These are phyloP conservation scores for Morone chrysops DNA, from an alignment of 2,113 vertebrate species.

Conservation along the genomic window DNA sequence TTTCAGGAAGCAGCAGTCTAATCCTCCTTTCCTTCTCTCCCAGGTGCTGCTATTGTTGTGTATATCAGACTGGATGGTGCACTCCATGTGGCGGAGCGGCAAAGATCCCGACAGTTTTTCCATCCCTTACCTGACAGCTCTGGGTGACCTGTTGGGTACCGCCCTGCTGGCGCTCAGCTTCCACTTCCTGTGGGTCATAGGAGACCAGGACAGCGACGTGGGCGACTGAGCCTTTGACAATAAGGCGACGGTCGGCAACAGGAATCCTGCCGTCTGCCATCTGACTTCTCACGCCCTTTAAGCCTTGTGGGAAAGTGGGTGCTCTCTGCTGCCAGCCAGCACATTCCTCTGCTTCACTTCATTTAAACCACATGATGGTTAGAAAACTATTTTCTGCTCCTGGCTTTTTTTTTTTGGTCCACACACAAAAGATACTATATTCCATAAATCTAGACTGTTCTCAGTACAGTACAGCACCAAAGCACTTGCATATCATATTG, in stretches of 20 bases:
- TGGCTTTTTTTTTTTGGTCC: not conserved
- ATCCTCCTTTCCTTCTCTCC: not conserved
- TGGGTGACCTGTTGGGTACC: slow-evolving; percentile 96
- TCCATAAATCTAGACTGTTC: slow-evolving; percentile 5
- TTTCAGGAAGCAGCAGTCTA: not conserved
- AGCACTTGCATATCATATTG: slow-evolving; percentile 30
- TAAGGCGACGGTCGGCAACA: rapidly evolving
- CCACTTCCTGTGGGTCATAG: slow-evolving; percentile 96
- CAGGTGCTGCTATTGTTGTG: slow-evolving; percentile 93
- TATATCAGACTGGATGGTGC: slow-evolving; percentile 98
- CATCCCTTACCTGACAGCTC: slow-evolving; percentile 95
- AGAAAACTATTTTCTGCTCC: slow-evolving; percentile 28
- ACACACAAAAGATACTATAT: slow-evolving; percentile 12
- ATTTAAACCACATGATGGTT: slow-evolving; percentile 26
- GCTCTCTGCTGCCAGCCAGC: slow-evolving; percentile 17
- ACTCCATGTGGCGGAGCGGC: slow-evolving; percentile 95
- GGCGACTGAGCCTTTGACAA: slow-evolving; percentile 86
- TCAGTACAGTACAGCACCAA: slow-evolving; percentile 46
- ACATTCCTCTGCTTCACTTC: slow-evolving; percentile 47
- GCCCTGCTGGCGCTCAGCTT: slow-evolving; percentile 94
- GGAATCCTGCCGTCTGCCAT: not conserved
- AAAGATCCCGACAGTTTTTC: slow-evolving; percentile 98
- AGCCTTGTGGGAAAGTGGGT: slow-evolving; percentile 26
- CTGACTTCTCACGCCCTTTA: not conserved
- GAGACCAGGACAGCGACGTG: slow-evolving; percentile 95